Conservation (phyloP, 1,140 invertebrate genomes). For the Hypsibius dujardini region DNA sequence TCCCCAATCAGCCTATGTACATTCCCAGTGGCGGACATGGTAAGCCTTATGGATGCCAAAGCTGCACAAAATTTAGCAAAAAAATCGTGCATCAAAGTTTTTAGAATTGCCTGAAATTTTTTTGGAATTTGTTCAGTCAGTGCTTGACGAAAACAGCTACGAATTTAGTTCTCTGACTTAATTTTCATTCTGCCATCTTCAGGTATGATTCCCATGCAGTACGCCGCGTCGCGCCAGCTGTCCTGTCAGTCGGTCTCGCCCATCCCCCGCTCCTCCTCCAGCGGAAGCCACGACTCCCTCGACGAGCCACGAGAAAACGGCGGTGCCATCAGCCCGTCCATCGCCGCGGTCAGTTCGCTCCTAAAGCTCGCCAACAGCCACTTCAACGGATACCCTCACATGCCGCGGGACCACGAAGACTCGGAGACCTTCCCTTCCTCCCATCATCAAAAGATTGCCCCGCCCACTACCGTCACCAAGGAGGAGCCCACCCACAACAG, state of each 20-base stretch:
- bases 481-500: neutral
- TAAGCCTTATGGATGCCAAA: neutral
- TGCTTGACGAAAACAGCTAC: too few species aligned
- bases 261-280: neutral
- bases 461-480: neutral
- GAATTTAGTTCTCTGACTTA: too few species aligned
- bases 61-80: too few species aligned
- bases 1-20: neutral
- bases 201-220: neutral
- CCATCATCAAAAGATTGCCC: neutral
- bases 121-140: too few species aligned
- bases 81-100: too few species aligned
- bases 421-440: slow-evolving; percentile 14
- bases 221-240: neutral
- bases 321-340: slow-evolving; percentile 16
- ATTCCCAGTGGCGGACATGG: neutral
- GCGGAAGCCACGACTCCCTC: neutral
- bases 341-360: slow-evolving; percentile 17
- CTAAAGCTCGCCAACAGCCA: slow-evolving; percentile 14
- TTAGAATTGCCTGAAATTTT: too few species aligned
- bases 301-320: slow-evolving; percentile 3
- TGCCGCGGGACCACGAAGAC: slow-evolving; percentile 14
- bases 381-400: slow-evolving; percentile 8
- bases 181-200: too few species aligned
- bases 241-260: slow-evolving; percentile 11